Percentiles rank a stretch among this genome's conserved stretches.
These are phyloP conservation scores for Sylvietta virens DNA, from an alignment of 2,113 vertebrate species.

Conservation along the genomic window DNA sequence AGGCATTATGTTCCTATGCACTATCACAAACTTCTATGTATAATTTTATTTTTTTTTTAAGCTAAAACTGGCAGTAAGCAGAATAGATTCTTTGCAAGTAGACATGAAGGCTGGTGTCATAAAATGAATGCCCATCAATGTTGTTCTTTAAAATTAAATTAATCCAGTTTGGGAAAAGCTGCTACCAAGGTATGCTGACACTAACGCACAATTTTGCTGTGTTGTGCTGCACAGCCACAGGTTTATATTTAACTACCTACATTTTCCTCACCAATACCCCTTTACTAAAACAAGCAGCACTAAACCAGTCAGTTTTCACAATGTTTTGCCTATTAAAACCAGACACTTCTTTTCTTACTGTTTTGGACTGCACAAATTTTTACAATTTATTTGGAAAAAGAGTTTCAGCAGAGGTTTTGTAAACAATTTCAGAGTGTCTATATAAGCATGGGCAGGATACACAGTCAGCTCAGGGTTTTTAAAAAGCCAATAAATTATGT, in stretches of 20 bases:
- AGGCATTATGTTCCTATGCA: background rate
- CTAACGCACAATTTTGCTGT: background rate
- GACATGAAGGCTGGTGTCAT: background rate
- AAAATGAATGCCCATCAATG: background rate
- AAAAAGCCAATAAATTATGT: background rate
- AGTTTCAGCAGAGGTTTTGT: background rate
- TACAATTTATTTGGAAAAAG: background rate
- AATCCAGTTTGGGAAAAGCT: background rate
- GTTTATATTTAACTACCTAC: background rate
- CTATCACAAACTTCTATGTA: background rate
- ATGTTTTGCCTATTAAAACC: background rate
- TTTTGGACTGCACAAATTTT: background rate
- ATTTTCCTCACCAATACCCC: background rate
- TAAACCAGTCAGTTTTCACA: background rate
- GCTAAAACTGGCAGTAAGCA: background rate
- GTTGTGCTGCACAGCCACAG: background rate
- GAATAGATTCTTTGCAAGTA: background rate
- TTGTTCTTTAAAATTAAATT: slow-evolving; percentile 21
- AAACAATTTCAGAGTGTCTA: background rate
- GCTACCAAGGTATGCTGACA: background rate
- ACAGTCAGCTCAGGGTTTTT: background rate
- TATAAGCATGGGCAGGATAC: background rate
- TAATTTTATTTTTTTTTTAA: background rate
- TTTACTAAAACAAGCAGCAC: background rate
- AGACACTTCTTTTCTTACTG: background rate